Base-by-base conservation (phyloP, 2,888 invertebrate species). In the Asteroscopus sphinx region DNA sequence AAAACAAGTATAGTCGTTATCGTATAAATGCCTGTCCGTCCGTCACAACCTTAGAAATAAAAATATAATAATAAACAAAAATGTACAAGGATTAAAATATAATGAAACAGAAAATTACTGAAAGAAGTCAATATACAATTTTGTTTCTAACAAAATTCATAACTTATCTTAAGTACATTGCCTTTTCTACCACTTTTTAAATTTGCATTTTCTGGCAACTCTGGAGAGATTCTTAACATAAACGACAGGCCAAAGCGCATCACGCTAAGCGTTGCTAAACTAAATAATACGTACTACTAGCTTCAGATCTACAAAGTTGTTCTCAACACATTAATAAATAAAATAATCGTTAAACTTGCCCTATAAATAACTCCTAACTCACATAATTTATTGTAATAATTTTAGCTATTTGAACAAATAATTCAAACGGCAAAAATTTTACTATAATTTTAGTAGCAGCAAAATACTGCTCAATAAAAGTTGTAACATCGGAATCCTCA, bases 111-210 rank as follows among this genome's bases (percentile, higher is more conserved):
- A 68, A 64, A 48, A 59, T 75, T 48, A 48, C 40, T 58, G 67
- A 58, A 48, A 51, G 33, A 33, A 56, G 28, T 57, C 57, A 53
- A 55, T 54, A 55, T 49, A 58, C 28, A 76, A 68, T 55, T 73
- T 71, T 70, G 73, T 70, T 74, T 68, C 40, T 51, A 76, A 81
- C 72, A 80, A 71, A 78, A 77, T 69, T 54, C 49, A 70, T 72
- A 80, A 79, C 78, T 79, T 79, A 63, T 56, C 68, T 75, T 87
- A 87, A 87, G 87, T 87, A 87, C 87, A 77, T 82, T 76, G 87
- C 87, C 87, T 70, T 75, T 75, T 73, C 58, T 70, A 68, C 63
- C 61, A 46, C n/a, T 59, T 54, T 35, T 63, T 32, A 40, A 36
- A 54, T 63, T 67, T 68, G 55, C 36, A 26, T 53, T 48, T 57